A percentile compares a stretch with the other conserved stretches of the same genome.
phyloP scores from a whole-genome alignment of 2,797 vertebrate species.

The Poecilia velifera region DNA sequence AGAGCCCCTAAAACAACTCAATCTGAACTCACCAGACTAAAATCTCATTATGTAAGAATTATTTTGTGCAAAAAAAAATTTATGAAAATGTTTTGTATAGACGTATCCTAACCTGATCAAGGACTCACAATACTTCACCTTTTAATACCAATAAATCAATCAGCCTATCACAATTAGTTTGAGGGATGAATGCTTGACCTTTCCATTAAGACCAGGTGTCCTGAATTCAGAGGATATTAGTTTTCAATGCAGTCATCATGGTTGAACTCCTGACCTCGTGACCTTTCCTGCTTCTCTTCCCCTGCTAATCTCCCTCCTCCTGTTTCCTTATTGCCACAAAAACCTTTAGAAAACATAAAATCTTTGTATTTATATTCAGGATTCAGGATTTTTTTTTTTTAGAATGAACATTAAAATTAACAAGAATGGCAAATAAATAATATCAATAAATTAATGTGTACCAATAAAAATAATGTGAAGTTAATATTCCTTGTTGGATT shows the following conservation, averaged over 20 bases:
- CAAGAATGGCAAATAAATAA: neutral
- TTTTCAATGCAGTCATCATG: neutral
- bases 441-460: neutral
- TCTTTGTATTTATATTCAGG: neutral
- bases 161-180: neutral
- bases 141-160: neutral
- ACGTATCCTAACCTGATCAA: no score
- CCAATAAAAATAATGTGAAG: neutral
- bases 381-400: neutral
- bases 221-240: neutral
- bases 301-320: neutral
- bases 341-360: neutral
- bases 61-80: no score
- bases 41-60: no score
- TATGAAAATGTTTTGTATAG: no score
- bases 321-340: neutral
- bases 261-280: neutral
- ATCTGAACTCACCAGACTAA: no score
- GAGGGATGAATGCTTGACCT: neutral
- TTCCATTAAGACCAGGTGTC: neutral
- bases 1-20: no score
- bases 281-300: neutral
- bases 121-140: no score
- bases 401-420: neutral
- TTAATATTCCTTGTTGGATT: neutral